A percentile compares a stretch with the other conserved stretches of the same genome.
Evolutionary conservation across 2,888 invertebrate species (phyloP).

Genomic region (Agonopterix subpropinquella): DNA sequence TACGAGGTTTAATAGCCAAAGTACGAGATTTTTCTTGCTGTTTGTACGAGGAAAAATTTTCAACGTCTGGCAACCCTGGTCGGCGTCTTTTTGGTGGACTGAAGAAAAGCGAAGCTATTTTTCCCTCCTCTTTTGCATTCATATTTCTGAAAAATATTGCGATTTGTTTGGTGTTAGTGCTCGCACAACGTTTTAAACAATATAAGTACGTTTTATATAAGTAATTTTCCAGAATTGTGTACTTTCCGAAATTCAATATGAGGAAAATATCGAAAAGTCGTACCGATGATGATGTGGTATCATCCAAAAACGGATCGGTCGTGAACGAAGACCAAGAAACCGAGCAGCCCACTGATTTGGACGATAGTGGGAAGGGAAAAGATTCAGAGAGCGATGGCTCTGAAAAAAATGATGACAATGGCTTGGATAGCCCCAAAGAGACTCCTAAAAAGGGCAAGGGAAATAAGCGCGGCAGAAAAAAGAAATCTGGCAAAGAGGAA

Average conservation of each 20-base stretch:
- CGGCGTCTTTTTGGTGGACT: background rate
- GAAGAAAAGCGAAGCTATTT: background rate
- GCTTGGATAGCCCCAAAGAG: conserved; percentile 15
- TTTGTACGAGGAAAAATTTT: too few relatives aligned
- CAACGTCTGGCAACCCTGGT: too few relatives aligned
- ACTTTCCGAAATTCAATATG: conserved; percentile 40
- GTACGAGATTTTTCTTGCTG: too few relatives aligned
- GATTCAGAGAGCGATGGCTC: conserved; percentile 13
- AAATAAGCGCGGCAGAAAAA: conserved; percentile 40
- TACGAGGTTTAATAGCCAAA: too few relatives aligned
- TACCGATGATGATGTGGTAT: conserved; percentile 60
- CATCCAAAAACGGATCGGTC: conserved; percentile 63
- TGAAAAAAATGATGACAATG: conserved; percentile 12
- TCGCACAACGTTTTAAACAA: background rate
- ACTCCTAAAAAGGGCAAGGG: conserved; percentile 32
- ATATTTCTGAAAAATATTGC: too few relatives aligned
- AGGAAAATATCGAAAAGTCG: conserved; percentile 65
- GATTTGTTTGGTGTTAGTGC: too few relatives aligned
- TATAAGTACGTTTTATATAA: too few relatives aligned
- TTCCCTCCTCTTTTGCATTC: conserved; percentile 1
- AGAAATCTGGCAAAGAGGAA: conserved; percentile 43
- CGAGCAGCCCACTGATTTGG: conserved; percentile 21
- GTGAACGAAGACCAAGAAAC: conserved; percentile 28
- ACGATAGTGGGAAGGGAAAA: background rate
- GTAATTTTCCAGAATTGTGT: conserved; percentile 24